These are phyloP conservation scores for Heloderma charlesbogerti DNA, from an alignment of 2,113 vertebrate genomes.

Conservation along the genomic window DNA sequence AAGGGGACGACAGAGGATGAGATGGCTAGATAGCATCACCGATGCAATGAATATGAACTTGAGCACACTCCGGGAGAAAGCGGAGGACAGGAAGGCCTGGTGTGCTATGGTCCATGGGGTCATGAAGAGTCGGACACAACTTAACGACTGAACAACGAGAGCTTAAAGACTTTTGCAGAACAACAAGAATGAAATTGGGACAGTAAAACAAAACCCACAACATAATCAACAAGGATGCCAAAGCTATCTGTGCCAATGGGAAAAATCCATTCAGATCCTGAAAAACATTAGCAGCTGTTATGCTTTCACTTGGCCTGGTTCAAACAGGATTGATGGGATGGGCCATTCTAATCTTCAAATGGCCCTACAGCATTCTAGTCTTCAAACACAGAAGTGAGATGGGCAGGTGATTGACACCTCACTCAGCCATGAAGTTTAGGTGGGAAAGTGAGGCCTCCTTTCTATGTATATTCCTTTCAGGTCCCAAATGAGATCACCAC, in stretches of 20 bases:
- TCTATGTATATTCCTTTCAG: not conserved
- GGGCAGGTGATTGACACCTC: no score
- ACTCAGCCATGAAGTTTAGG: no score
- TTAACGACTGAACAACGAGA: no score
- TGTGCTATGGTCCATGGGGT: no score
- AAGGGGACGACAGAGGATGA: no score
- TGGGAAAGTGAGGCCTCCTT: not conserved
- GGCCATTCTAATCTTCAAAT: not conserved
- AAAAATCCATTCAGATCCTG: not conserved
- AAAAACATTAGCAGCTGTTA: not conserved
- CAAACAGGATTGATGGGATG: not conserved
- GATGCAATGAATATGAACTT: no score
- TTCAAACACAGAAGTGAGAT: not conserved
- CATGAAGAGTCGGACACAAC: no score
- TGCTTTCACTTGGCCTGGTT: not conserved
- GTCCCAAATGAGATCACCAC: not conserved
- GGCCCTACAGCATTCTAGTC: no score
- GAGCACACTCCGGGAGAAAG: no score
- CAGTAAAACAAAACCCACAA: not conserved
- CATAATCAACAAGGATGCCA: not conserved
- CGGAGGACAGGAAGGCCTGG: no score
- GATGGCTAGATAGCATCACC: no score
- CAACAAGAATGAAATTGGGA: not conserved
- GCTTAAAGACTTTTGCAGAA: not conserved
- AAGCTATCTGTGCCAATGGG: not conserved